Evolutionary conservation across 2,113 vertebrate genomes (phyloP), one percentile per base, ranked within the genome.

Genomic region (Chaetops frenatus): DNA sequence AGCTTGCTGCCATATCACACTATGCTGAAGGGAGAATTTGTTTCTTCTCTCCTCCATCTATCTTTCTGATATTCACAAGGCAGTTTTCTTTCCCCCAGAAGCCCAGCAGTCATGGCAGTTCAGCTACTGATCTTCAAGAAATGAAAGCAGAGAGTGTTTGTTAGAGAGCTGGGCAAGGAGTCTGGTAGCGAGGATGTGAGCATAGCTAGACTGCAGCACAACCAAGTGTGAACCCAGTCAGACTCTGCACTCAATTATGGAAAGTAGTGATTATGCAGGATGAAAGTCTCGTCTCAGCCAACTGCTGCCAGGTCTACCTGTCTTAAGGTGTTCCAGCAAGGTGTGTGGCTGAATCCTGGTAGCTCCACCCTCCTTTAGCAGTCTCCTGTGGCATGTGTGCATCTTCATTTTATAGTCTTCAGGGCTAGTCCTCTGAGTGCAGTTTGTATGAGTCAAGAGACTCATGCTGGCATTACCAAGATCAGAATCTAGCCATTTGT

Each of bases 401-500:
- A 2, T 86, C 85, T 86, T 95, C 90, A 77, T 96, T 93, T 96
- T 79, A 81, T 19, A 93, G 95, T 90, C 94, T 96, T 92, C 88
- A 81, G 92, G 93, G 92, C 86, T 96, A 95, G 93, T 90, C 77
- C 88, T 94, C 82, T 65, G 88, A 90, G 61, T 21, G 47, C 72
- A 86, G 90, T 90, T 92, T 74, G 12, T 86, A 84, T 93, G 90
- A 96, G 90, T 96, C 92, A 96, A 83, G 86, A 88, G 61, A 84
- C 57, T 96, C 67, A 38, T 0, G 2, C 86, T 86, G 76, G 92
- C 15, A 2, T 94, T 96, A 71, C 69, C 0, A 2, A 92, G 94
- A 94, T 96, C 90, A 95, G 93, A 95, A 96, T 96, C 95, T 93
- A 88, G 65, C 88, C 69, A 93, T 95, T 94, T 95, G 92, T 96